Evolutionary conservation across 2,113 vertebrate genomes (phyloP), one percentile per base, ranked within the genome.

Genomic region (Pungitius pungitius): DNA sequence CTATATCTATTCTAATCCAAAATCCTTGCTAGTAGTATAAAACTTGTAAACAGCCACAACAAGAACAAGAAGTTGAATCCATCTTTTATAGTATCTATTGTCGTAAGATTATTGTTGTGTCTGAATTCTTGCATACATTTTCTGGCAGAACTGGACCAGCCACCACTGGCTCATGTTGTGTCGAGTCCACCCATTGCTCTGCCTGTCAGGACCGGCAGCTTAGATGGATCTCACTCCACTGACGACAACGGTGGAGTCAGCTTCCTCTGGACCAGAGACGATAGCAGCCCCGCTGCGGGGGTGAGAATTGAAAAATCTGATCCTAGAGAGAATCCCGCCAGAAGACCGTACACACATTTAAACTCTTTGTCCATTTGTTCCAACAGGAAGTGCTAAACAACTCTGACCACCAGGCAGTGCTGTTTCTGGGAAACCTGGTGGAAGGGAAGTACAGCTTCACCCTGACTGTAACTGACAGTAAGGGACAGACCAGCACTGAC

Each of bases 381-480:
- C 85, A 65, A 22, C 80, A 99, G 98, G 97, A 97, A 77, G 96
- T 99, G 51, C 90, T 99, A 84, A 99, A 99, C 90, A 95, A 93
- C 90, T 99, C 98, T 24, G 95, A 99, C 87, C 97, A 95, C 84
- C 97, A 96, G 80, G 91, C 97, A 0, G 89, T 99, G 82, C 95
- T 99, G 52, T 95, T 99, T 61, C 92, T 99, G 26, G 94, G 96
- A 62, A 97, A 99, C 91, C 92, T 99, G 88, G 97, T 99, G 1
- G 95, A 95, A 88, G 98, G 98, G 17, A 97, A 94, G 51, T 99
- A 99, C 89, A 95, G 89, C 0, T 99, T 99, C 87, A 95, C 93
- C n/a, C 89, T 99, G 78, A 95, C 95, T 52, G 96, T 99, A 63
- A 97, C 94, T 0, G 98, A 99, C 86, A 95, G 95, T 54, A 99